Evolutionary conservation across 2,888 invertebrate species (phyloP).

Genomic region (Halocaridina rubra): DNA sequence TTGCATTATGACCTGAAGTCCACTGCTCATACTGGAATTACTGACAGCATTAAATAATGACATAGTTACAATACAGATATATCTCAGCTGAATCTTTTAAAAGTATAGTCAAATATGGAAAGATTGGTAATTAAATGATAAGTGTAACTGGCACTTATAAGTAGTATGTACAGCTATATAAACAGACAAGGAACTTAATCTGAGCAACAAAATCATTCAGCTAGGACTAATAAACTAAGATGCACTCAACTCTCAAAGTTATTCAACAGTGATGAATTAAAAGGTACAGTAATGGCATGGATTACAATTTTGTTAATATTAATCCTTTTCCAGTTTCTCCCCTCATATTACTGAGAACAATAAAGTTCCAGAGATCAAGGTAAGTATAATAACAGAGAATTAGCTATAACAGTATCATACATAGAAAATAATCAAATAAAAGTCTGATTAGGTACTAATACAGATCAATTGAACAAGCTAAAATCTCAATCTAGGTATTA

Average conservation of each 20-base stretch:
- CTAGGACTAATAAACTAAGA: constrained; percentile 30
- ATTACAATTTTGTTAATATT: too few species aligned
- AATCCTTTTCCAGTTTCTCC: too few species aligned
- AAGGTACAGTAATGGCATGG: too few species aligned
- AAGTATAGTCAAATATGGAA: constrained; percentile 23
- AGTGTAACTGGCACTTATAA: constrained; percentile 27
- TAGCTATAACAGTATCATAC: too few species aligned
- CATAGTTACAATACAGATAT: constrained; percentile 32
- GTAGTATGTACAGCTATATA: constrained; percentile 40
- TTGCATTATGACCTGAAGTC: not conserved
- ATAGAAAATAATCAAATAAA: too few species aligned
- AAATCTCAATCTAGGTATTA: too few species aligned
- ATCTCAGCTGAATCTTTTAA: constrained; percentile 3
- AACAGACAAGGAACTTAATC: constrained; percentile 42
- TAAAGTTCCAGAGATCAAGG: too few species aligned
- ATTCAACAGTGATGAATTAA: too few species aligned
- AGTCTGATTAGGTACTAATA: too few species aligned
- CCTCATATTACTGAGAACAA: too few species aligned
- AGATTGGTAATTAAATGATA: not conserved
- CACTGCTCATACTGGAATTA: not conserved
- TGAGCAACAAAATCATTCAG: constrained; percentile 44
- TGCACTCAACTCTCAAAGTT: not conserved
- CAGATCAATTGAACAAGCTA: too few species aligned
- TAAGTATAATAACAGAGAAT: too few species aligned
- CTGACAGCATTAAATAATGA: constrained; percentile 28